A percentile compares a stretch with the other conserved stretches of the same genome.
These are phyloP conservation scores for Gortyna flavago DNA, from an alignment of 2,888 invertebrate genomes.

Conservation along the genomic window DNA sequence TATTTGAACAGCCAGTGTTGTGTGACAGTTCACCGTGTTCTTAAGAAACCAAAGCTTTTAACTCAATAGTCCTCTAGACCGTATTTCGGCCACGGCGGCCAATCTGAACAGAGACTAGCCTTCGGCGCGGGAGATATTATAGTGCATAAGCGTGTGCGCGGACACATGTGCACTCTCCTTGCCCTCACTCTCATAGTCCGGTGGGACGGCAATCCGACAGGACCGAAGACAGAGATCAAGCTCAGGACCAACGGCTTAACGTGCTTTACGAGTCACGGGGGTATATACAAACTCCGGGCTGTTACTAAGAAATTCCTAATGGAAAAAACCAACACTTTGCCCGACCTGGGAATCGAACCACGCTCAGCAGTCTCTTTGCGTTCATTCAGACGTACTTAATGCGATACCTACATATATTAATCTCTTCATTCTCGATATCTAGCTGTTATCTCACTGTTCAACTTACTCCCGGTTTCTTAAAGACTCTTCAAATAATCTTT, in stretches of 20 bases:
- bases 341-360: background rate
- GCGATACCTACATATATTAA: background rate
- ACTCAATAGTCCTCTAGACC: background rate
- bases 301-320: background rate
- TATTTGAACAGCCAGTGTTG: background rate
- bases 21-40: background rate
- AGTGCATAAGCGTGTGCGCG: background rate
- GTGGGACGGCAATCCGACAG: background rate
- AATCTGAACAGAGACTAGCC: no score
- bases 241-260: background rate
- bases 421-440: background rate
- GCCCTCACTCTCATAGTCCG: background rate
- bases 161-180: background rate
- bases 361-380: background rate
- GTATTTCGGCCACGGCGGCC: no score
- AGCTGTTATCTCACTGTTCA: conserved; percentile 12
- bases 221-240: background rate
- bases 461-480: background rate
- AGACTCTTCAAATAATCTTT: conserved; percentile 32
- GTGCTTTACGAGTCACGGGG: background rate
- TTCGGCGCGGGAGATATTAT: background rate
- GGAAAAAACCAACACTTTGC: background rate
- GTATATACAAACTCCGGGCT: background rate
- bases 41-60: background rate
- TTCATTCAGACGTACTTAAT: background rate